Conservation (phyloP, 2,797 vertebrate species). For the Rhinoraja longicauda region DNA sequence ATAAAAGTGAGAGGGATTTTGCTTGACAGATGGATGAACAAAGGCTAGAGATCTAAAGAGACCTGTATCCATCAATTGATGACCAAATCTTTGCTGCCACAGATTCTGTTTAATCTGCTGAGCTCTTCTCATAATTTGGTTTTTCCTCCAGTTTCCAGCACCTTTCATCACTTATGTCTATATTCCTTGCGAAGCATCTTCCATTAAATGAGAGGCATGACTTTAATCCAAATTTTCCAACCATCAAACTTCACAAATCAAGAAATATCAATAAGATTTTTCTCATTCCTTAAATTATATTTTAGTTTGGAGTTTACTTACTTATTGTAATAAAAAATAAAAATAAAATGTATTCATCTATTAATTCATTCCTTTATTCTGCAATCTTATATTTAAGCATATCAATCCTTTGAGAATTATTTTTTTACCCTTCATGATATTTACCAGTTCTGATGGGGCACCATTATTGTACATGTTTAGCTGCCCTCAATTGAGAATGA, state of each 20-base stretch:
- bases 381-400: neutral
- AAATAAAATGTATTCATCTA: too few relatives aligned
- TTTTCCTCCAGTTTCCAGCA: too few relatives aligned
- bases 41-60: too few relatives aligned
- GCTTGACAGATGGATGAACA: too few relatives aligned
- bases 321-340: neutral
- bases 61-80: too few relatives aligned
- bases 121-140: too few relatives aligned
- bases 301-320: neutral
- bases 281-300: neutral
- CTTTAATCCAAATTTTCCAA: neutral
- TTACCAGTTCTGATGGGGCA: neutral
- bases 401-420: neutral
- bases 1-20: too few relatives aligned
- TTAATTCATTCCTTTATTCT: neutral
- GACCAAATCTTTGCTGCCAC: too few relatives aligned
- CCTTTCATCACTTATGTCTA: too few relatives aligned
- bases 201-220: neutral
- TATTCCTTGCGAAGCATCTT: too few relatives aligned
- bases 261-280: neutral
- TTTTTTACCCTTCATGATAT: neutral
- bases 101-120: too few relatives aligned
- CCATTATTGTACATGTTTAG: neutral
- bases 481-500: neutral
- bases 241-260: neutral